Base-by-base conservation (phyloP, 2,888 invertebrate species). In the Drosophila picticornis region DNA sequence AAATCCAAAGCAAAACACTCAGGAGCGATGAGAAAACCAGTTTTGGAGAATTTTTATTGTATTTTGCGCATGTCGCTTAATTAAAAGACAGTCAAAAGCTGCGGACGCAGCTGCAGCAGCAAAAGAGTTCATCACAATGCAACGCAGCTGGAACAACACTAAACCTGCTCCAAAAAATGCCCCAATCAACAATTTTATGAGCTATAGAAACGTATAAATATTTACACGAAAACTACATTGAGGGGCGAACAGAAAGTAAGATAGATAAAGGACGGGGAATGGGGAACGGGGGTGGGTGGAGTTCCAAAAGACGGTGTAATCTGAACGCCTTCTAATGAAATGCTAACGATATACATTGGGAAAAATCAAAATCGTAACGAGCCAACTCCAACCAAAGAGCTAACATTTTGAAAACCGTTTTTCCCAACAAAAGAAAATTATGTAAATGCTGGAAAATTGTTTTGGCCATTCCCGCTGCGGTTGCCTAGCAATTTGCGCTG, bases 341-440 rank as follows among this genome's bases (percentile, higher is more conserved):
- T 85, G 85, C 85, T 88, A 85, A 85, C 85, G 89, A 85, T 88
- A 85, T 85, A 75, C 89, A 85, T 88, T 86, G 73, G 80, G 34
- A 70, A 72, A 83, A 88, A 86, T 85, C 73, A 80, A 73, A 66
- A 88, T 77, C 80, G 76, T 81, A 80, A 80, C 85, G 75, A 78
- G 72, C 29, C 64, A 62, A 72, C 46, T 46, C 25, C 9, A 16
- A 43, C 50, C 62, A 60, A 63, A 67, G 69, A 77, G 87, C 72
- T 83, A 65, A 80, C 69, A 75, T 72, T 77, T 68, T 68, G 50
- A 65, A 79, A 79, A 46, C 56, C 38, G 43, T 51, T 55, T 72
- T 61, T 34, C 40, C 70, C 70, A 80, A 76, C 83, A 84, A 88
- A 83, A 72, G 86, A 80, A 82, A 88, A 88, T 85, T 85, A 85